These are phyloP conservation scores for Malachius bipustulatus DNA, from an alignment of 2,888 invertebrate genomes.

Conservation along the genomic window DNA sequence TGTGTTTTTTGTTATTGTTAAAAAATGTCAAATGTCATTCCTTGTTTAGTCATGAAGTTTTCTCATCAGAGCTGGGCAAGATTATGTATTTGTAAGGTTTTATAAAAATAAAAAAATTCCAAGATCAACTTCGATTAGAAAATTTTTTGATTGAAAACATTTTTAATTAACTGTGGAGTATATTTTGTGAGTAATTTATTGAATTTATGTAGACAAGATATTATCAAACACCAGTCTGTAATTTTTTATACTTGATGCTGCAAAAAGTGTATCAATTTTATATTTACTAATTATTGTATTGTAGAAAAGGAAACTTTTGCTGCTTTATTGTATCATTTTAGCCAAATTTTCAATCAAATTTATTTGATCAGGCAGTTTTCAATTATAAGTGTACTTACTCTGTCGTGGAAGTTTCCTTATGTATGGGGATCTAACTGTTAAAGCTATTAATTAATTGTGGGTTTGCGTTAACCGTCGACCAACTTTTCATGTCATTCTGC, in stretches of 20 bases:
- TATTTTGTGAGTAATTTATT: neutral
- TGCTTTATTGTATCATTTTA: constrained; percentile 1
- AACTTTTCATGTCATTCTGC: neutral
- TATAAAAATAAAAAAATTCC: neutral
- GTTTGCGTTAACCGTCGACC: neutral
- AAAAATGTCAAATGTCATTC: too few relatives aligned
- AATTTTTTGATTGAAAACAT: neutral
- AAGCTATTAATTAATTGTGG: neutral
- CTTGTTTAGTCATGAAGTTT: too few relatives aligned
- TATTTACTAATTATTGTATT: neutral
- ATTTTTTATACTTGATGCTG: neutral
- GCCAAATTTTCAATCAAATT: neutral
- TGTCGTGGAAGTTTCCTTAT: too few relatives aligned
- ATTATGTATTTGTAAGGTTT: neutral
- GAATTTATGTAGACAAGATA: neutral
- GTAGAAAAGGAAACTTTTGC: constrained; percentile 2
- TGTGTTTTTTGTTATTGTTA: too few relatives aligned
- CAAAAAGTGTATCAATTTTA: neutral
- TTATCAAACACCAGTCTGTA: too few relatives aligned
- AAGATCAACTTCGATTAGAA: neutral
- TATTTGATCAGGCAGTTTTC: neutral
- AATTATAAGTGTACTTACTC: neutral
- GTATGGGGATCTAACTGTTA: constrained; percentile 1
- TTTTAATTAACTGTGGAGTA: neutral
- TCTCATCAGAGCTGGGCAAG: too few relatives aligned